These are phyloP conservation scores for Eurystomus glaucurus DNA, from an alignment of 2,797 vertebrate genomes.

Conservation along the genomic window DNA sequence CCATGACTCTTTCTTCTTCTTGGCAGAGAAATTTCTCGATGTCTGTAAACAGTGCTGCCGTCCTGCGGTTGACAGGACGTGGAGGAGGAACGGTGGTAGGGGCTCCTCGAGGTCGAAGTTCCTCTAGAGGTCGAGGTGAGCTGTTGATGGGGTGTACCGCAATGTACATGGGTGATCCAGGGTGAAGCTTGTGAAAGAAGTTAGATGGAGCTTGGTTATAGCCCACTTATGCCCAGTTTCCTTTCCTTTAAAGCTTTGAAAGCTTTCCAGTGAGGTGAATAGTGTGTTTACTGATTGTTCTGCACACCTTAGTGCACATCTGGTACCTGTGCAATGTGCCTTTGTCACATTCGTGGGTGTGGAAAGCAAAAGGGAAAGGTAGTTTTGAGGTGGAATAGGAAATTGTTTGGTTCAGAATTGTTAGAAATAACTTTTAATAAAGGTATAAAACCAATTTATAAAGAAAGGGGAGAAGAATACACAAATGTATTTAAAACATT, in stretches of 20 bases:
- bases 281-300: neutral
- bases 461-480: neutral
- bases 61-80: conserved; percentile 93
- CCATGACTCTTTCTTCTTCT: conserved; percentile 16
- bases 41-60: conserved; percentile 98
- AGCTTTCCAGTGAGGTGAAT: neutral
- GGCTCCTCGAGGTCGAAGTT: conserved; percentile 97
- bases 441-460: neutral
- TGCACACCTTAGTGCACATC: neutral
- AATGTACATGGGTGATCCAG: neutral
- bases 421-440: neutral
- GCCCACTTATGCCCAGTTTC: neutral
- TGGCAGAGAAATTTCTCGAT: conserved; percentile 99
- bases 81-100: conserved; percentile 94
- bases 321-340: neutral
- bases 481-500: neutral
- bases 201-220: neutral
- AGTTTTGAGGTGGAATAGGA: neutral
- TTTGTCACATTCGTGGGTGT: neutral
- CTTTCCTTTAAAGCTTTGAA: neutral
- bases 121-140: conserved; percentile 98
- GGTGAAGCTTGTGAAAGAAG: neutral
- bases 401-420: neutral
- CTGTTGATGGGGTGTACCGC: neutral
- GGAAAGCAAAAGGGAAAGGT: neutral